A percentile compares a stretch with the other conserved stretches of the same genome.
These are phyloP conservation scores for Acanthurus leucopareius DNA, from an alignment of 2,797 vertebrate species.

Conservation along the genomic window DNA sequence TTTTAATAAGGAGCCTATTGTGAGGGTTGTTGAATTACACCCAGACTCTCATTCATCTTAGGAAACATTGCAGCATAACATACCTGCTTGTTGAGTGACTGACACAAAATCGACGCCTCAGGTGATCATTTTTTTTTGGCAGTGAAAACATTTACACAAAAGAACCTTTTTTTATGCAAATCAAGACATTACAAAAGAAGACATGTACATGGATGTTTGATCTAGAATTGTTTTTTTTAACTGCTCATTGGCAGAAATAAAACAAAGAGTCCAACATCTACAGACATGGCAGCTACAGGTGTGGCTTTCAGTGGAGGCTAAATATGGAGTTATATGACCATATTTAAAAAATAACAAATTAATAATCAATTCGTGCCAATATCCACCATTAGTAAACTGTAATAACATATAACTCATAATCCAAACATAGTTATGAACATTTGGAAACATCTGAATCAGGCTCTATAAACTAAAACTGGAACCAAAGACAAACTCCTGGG, in stretches of 20 bases:
- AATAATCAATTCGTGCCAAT: constrained; percentile 1
- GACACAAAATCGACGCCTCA: constrained; percentile 1
- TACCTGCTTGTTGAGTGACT: constrained; percentile 1
- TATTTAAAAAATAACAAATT: constrained; percentile 1
- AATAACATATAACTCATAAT: constrained; percentile 8
- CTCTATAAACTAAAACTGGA: constrained; percentile 10
- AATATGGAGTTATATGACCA: background rate
- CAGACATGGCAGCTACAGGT: constrained; percentile 18
- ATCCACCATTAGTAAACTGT: background rate
- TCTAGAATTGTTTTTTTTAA: constrained; percentile 10
- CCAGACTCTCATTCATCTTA: constrained; percentile 6
- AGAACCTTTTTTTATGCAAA: background rate
- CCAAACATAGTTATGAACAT: constrained; percentile 5
- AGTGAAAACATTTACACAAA: constrained; percentile 9
- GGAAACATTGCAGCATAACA: constrained; percentile 12
- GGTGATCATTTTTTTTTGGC: constrained; percentile 5
- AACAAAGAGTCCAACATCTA: constrained; percentile 11
- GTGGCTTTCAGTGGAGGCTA: background rate
- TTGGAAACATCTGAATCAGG: constrained; percentile 19
- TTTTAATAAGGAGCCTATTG: constrained; percentile 51
- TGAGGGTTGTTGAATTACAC: constrained; percentile 27
- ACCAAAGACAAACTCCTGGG: constrained; percentile 21
- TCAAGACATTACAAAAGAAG: background rate
- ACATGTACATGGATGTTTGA: background rate
- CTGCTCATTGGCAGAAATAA: background rate